phyloP scores from a whole-genome alignment of 2,797 vertebrate genomes.

The Pelodytes ibericus region DNA sequence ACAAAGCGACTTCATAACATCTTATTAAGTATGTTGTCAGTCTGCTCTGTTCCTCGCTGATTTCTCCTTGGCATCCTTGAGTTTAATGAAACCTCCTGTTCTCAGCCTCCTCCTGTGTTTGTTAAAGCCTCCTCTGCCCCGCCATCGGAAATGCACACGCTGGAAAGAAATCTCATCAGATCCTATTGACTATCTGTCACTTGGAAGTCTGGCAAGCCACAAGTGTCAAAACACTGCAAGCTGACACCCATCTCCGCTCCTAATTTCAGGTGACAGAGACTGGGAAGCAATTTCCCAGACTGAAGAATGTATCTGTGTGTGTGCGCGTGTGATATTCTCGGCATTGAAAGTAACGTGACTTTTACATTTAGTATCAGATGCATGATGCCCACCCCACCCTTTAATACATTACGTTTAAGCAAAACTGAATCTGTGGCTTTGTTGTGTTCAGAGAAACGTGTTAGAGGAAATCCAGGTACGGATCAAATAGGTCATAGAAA shows the following conservation, averaged over 20 bases:
- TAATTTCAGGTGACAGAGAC: constrained; percentile 54
- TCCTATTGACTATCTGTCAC: constrained; percentile 57
- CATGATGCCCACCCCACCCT: neutral
- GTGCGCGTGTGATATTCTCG: constrained; percentile 40
- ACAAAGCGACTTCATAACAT: constrained; percentile 55
- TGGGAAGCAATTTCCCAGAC: constrained; percentile 52
- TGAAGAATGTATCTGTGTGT: constrained; percentile 42
- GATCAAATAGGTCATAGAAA: too few relatives aligned
- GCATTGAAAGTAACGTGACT: constrained; percentile 33
- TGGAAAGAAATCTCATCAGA: constrained; percentile 55
- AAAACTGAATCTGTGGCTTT: too few relatives aligned
- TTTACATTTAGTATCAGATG: constrained; percentile 22
- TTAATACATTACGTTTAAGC: too few relatives aligned
- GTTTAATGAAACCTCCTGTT: constrained; percentile 56
- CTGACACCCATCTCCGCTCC: constrained; percentile 50
- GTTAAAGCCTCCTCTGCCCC: constrained; percentile 51
- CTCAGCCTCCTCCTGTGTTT: constrained; percentile 52
- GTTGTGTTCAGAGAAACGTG: too few relatives aligned
- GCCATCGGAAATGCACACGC: constrained; percentile 47
- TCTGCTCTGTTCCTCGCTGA: constrained; percentile 43
- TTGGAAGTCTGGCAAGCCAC: constrained; percentile 47
- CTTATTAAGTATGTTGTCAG: constrained; percentile 56
- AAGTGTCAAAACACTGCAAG: constrained; percentile 53
- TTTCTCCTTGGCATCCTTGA: constrained; percentile 53
- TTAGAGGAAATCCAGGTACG: too few relatives aligned